A percentile compares a stretch with the other conserved stretches of the same genome.
These are phyloP conservation scores for Galago senegalensis DNA, from an alignment of 2,797 vertebrate genomes.

Conservation along the genomic window DNA sequence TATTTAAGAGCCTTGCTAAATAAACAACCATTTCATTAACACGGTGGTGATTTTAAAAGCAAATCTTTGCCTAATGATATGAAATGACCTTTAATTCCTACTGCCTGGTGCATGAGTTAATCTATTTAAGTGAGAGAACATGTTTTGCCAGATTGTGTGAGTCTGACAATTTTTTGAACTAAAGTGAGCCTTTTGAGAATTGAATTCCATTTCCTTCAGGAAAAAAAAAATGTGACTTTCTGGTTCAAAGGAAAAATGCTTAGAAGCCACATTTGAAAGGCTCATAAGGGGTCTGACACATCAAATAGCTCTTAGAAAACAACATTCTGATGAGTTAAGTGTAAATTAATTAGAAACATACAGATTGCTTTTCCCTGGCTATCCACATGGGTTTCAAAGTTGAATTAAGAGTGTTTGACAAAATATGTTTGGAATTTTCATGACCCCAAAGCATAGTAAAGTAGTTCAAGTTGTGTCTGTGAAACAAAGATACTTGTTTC, in stretches of 20 bases:
- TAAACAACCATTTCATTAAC: conserved; percentile 72
- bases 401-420: conserved; percentile 71
- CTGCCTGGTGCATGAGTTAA: conserved; percentile 48
- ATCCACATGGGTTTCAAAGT: conserved; percentile 78
- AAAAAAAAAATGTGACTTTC: conserved; percentile 64
- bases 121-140: conserved; percentile 67
- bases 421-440: conserved; percentile 77
- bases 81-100: conserved; percentile 63
- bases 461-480: conserved; percentile 79
- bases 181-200: conserved; percentile 76
- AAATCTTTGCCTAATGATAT: conserved; percentile 65
- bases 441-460: conserved; percentile 79
- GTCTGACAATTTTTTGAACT: conserved; percentile 74
- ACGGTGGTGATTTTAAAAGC: conserved; percentile 57
- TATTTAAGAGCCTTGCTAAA: conserved; percentile 51
- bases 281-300: conserved; percentile 78
- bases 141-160: conserved; percentile 73
- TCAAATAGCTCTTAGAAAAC: conserved; percentile 81
- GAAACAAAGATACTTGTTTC: conserved; percentile 78
- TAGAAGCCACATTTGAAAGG: conserved; percentile 81
- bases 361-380: conserved; percentile 74
- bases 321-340: conserved; percentile 83
- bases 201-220: conserved; percentile 80
- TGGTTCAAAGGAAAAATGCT: conserved; percentile 84
- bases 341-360: conserved; percentile 86